These are phyloP conservation scores for Cebidichthys violaceus DNA, from an alignment of 2,113 vertebrate species.

Conservation along the genomic window DNA sequence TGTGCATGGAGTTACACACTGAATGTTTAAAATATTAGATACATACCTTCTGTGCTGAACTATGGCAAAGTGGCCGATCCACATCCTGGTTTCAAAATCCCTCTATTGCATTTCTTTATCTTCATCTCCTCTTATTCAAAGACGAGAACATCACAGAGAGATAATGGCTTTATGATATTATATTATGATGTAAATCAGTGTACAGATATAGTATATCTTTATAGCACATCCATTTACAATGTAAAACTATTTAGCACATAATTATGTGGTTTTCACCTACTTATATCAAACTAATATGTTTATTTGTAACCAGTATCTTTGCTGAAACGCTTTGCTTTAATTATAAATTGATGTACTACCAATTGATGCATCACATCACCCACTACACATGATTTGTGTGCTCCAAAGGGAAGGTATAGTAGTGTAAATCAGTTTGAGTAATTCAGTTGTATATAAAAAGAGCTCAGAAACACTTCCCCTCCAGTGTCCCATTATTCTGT, in stretches of 20 bases:
- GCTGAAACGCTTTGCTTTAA: neutral
- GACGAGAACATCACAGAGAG: neutral
- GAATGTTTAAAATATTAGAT: neutral
- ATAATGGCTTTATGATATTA: neutral
- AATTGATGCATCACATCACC: conserved; percentile 31
- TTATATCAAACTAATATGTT: neutral
- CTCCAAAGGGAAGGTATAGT: neutral
- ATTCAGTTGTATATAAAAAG: conserved; percentile 27
- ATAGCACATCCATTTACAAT: neutral
- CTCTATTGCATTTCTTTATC: neutral
- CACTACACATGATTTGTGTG: neutral
- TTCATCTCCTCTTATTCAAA: neutral
- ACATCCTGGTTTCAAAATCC: neutral
- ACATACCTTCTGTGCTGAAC: neutral
- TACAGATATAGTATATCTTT: neutral
- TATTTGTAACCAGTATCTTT: neutral
- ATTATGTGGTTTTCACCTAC: neutral
- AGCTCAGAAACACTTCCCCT: conserved; percentile 32
- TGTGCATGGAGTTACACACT: neutral
- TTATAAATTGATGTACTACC: neutral
- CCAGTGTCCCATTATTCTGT: conserved; percentile 48
- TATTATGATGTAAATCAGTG: neutral
- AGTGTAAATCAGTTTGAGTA: conserved; percentile 32
- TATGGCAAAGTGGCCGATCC: neutral
- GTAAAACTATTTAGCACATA: neutral